Conservation (phyloP, 1,140 invertebrate genomes). For the Camponotus floridanus region DNA sequence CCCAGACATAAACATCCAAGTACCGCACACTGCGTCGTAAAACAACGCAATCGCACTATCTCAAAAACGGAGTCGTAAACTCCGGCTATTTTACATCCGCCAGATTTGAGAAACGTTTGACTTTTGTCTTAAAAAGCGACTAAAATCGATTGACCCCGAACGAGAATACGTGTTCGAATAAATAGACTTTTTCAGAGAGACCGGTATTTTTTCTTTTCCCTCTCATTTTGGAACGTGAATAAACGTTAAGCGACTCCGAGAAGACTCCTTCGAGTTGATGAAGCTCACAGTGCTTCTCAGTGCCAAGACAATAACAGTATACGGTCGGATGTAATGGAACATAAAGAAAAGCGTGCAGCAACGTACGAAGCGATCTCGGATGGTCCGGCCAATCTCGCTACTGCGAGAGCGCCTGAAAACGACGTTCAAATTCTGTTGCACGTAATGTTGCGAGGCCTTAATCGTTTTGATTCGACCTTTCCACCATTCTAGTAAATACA, state of each 20-base stretch:
- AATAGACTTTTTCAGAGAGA: not conserved
- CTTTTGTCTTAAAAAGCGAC: conserved; percentile 20
- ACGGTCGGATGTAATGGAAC: conserved; percentile 37
- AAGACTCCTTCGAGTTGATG: conserved; percentile 54
- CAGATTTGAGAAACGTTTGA: conserved; percentile 30
- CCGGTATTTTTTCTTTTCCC: not conserved
- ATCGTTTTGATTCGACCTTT: conserved; percentile 54
- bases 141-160: not conserved
- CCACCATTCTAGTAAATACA: conserved; percentile 6
- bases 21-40: conserved; percentile 23
- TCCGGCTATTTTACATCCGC: not conserved
- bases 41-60: not conserved
- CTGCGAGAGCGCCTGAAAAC: conserved; percentile 63
- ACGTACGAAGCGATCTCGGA: conserved; percentile 65
- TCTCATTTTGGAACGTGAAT: conserved; percentile 10
- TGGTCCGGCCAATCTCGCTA: conserved; percentile 57
- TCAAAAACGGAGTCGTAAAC: conserved; percentile 23
- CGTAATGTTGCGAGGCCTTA: conserved; percentile 50
- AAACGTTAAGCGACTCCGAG: conserved; percentile 47
- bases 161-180: conserved; percentile 30
- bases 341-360: conserved; percentile 43
- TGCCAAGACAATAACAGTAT: conserved; percentile 55
- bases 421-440: conserved; percentile 52
- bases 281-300: conserved; percentile 20
- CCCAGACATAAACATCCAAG: conserved; percentile 19